A percentile compares a stretch with the other conserved stretches of the same genome.
Evolutionary conservation across 1,140 invertebrate genomes (phyloP).

Genomic region (Bathynomus jamesi): DNA sequence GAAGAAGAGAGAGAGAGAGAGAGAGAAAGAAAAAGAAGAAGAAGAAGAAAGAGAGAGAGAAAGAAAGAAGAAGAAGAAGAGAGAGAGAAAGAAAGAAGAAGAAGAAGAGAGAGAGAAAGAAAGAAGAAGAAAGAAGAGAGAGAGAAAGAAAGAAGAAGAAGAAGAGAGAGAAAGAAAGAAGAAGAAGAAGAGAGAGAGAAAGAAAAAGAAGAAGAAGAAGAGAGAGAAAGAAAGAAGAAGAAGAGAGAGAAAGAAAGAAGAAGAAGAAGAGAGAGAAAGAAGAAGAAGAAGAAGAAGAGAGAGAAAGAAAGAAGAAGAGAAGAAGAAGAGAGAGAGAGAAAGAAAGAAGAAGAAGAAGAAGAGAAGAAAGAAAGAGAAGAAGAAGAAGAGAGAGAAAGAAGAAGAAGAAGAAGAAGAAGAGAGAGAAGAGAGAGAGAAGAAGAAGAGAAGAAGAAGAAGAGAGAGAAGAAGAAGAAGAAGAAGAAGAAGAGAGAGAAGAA

Average conservation of each 20-base stretch:
- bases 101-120: background rate
- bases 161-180: constrained; percentile 14
- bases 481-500: no score
- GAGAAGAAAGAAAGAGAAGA: background rate
- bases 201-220: constrained; percentile 1
- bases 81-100: background rate
- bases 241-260: background rate
- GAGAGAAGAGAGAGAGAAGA: background rate
- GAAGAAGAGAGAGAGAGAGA: no score
- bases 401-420: background rate
- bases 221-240: background rate
- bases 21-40: no score
- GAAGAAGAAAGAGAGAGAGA: background rate
- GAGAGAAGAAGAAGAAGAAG: background rate
- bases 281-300: background rate
- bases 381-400: background rate
- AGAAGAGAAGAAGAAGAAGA: background rate
- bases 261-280: background rate
- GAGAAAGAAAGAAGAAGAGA: background rate
- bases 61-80: background rate
- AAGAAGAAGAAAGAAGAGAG: background rate
- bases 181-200: constrained; percentile 18
- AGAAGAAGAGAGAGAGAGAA: background rate
- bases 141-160: constrained; percentile 15
- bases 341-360: background rate